A percentile compares a stretch with the other conserved stretches of the same genome.
phyloP scores from a whole-genome alignment of 1,140 invertebrate genomes.

The Drosophila lini region DNA sequence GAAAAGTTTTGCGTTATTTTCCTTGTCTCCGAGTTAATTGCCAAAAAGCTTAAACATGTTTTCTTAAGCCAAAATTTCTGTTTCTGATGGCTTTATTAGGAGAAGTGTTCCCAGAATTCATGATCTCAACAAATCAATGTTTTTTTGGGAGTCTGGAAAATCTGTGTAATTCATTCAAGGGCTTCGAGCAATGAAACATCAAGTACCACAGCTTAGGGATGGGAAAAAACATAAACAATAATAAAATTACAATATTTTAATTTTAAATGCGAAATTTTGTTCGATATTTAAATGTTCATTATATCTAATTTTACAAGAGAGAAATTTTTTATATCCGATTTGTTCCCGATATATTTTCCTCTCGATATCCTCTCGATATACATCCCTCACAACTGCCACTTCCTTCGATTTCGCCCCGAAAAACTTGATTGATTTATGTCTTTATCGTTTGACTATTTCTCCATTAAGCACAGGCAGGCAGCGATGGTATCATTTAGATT shows the following conservation, averaged over 20 bases:
- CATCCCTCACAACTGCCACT: background rate
- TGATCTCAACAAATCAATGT: constrained; percentile 26
- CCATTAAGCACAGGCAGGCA: constrained; percentile 38
- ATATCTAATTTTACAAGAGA: background rate
- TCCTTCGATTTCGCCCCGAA: constrained; percentile 6
- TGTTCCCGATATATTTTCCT: background rate
- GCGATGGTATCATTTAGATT: constrained; percentile 70
- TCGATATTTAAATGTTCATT: no score
- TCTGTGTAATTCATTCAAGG: constrained; percentile 13
- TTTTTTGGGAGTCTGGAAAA: constrained; percentile 4
- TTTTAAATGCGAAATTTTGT: no score
- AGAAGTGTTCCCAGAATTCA: background rate
- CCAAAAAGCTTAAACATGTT: constrained; percentile 9
- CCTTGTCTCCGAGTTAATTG: background rate
- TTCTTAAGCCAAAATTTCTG: background rate
- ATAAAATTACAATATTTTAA: no score
- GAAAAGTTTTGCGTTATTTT: background rate
- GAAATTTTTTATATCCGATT: background rate
- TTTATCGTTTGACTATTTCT: constrained; percentile 61
- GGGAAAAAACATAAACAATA: background rate
- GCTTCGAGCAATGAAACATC: constrained; percentile 20
- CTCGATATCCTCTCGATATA: background rate
- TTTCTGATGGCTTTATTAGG: constrained; percentile 2
- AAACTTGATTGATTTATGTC: constrained; percentile 59
- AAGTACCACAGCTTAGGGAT: background rate